These are phyloP conservation scores for Ganaspis sp. DNA, from an alignment of 1,140 invertebrate genomes.

Conservation along the genomic window DNA sequence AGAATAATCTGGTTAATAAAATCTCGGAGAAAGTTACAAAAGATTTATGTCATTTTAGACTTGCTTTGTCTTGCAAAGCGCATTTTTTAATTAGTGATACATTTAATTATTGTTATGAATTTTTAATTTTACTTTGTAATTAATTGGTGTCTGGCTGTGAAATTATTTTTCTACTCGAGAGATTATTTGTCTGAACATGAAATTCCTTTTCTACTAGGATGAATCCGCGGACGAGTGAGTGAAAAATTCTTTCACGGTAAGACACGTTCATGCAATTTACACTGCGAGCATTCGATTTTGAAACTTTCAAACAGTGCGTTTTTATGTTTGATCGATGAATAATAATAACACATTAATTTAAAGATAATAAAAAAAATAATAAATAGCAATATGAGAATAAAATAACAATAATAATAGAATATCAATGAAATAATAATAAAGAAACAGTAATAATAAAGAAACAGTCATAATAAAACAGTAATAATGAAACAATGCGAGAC, in stretches of 20 bases:
- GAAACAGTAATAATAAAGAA: too few species aligned
- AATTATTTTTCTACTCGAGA: background rate
- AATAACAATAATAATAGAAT: too few species aligned
- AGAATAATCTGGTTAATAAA: constrained; percentile 31
- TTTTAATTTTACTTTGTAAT: background rate
- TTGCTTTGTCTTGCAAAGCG: background rate
- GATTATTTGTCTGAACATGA: background rate
- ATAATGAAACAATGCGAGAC: too few species aligned
- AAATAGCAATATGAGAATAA: too few species aligned
- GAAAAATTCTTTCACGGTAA: background rate
- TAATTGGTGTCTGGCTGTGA: background rate
- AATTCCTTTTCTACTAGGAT: background rate
- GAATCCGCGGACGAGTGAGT: background rate
- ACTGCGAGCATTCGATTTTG: too few species aligned
- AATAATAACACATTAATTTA: too few species aligned
- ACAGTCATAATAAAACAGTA: too few species aligned
- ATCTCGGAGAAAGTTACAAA: background rate
- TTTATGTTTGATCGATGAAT: too few species aligned
- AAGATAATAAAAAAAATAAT: too few species aligned
- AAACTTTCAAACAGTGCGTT: too few species aligned
- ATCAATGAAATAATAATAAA: too few species aligned
- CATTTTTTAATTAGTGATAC: background rate
- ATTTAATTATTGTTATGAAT: background rate
- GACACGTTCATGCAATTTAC: background rate
- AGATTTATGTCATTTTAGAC: constrained; percentile 1